A percentile compares a stretch with the other conserved stretches of the same genome.
Evolutionary conservation across 2,113 vertebrate genomes (phyloP).

Genomic region (Eulemur macaco): DNA sequence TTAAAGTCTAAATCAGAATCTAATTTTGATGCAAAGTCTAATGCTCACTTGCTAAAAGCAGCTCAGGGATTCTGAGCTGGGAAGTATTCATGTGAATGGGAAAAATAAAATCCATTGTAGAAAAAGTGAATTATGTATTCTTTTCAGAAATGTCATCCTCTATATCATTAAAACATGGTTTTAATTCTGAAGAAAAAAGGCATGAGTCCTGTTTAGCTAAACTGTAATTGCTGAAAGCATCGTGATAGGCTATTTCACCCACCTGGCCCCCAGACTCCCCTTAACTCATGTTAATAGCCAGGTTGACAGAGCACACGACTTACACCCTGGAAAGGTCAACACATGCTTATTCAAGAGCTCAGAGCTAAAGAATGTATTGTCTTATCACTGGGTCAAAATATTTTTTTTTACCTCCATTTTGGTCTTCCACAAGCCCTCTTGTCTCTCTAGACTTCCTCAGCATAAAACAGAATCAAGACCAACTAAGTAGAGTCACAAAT

Average conservation of each 20-base stretch:
- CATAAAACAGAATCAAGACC: slow-evolving; percentile 35
- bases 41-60: slow-evolving; percentile 42
- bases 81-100: not conserved
- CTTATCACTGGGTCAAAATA: slow-evolving; percentile 21
- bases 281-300: not conserved
- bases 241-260: not conserved
- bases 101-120: slow-evolving; percentile 1
- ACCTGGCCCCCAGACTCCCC: not conserved
- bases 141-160: slow-evolving; percentile 38
- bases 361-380: slow-evolving; percentile 4
- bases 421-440: not conserved
- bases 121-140: not conserved
- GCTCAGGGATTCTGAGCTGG: slow-evolving; percentile 31
- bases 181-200: not conserved
- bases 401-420: not conserved
- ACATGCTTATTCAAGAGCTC: not conserved
- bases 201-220: not conserved
- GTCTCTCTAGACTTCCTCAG: not conserved
- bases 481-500: slow-evolving; percentile 31
- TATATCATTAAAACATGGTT: slow-evolving; percentile 19
- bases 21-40: slow-evolving; percentile 41
- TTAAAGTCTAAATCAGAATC: slow-evolving; percentile 40
- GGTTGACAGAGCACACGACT: not conserved
- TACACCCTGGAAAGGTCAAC: not conserved
- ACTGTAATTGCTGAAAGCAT: not conserved